Percentiles rank a stretch among this genome's conserved stretches.
Conservation (phyloP, 1,140 invertebrate genomes). For the Neoseiulus cucumeris region DNA sequence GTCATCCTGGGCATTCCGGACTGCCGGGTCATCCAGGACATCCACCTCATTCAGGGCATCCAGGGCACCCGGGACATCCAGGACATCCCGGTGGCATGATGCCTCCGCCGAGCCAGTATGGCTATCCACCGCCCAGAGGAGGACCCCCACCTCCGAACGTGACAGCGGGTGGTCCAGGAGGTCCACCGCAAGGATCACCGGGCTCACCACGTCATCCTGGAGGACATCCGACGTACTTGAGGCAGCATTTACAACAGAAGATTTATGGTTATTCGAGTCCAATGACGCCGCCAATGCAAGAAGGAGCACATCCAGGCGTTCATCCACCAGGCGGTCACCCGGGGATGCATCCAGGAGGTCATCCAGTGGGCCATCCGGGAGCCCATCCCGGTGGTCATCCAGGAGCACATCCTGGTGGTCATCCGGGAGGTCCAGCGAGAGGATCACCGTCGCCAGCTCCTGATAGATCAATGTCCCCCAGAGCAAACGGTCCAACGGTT, state of each 20-base stretch:
- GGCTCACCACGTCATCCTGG: constrained; percentile 16
- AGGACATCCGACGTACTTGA: constrained; percentile 35
- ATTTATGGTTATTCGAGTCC: constrained; percentile 16
- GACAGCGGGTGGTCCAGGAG: constrained; percentile 25
- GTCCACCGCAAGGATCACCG: constrained; percentile 26
- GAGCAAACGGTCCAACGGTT: constrained; percentile 14
- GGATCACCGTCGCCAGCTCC: constrained; percentile 10
- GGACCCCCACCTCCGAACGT: constrained; percentile 28
- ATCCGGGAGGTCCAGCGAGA: constrained; percentile 17
- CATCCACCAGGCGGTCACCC: constrained; percentile 17
- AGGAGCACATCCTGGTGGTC: constrained; percentile 16
- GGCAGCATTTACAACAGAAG: constrained; percentile 36
- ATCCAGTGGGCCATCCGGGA: constrained; percentile 11
- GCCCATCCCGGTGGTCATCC: neutral
- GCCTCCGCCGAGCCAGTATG: constrained; percentile 21
- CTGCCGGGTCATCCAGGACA: neutral
- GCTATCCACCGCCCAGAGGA: constrained; percentile 19
- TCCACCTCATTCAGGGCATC: neutral
- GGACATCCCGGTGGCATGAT: constrained; percentile 18
- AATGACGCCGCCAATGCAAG: constrained; percentile 16
- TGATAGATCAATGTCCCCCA: constrained; percentile 11
- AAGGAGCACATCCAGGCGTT: constrained; percentile 17
- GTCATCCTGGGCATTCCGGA: too few species aligned
- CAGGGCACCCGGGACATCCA: neutral
- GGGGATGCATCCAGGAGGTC: constrained; percentile 12